phyloP scores from a whole-genome alignment of 2,797 vertebrate species.

The Liparis tanakae region DNA sequence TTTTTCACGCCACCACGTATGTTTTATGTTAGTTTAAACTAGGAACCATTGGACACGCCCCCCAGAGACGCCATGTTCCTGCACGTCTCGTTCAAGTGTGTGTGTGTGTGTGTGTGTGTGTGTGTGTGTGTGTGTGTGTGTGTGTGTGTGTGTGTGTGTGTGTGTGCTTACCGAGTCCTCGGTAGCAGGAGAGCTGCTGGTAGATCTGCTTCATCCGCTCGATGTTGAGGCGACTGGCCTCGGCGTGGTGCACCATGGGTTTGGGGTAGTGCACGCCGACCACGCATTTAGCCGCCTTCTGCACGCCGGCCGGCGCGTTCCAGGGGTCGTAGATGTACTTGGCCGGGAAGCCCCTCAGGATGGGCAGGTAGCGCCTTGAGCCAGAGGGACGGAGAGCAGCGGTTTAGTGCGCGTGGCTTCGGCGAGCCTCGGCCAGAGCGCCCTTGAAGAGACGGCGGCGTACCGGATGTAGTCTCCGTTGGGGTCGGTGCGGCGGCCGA shows the following conservation, averaged over 20 bases:
- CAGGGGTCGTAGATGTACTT: slow-evolving; percentile 98
- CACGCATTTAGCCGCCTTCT: slow-evolving; percentile 94
- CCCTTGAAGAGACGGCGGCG: too few species aligned
- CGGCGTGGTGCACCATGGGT: slow-evolving; percentile 96
- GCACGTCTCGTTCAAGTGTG: too few species aligned
- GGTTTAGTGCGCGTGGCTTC: background rate
- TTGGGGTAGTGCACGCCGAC: slow-evolving; percentile 95
- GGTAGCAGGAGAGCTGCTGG: slow-evolving; percentile 89
- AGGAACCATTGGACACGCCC: too few species aligned
- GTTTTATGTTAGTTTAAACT: too few species aligned
- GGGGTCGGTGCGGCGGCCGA: slow-evolving; percentile 95
- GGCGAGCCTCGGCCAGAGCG: background rate
- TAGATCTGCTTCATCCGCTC: slow-evolving; percentile 99
- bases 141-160: too few species aligned
- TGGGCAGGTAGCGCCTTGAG: slow-evolving; percentile 92
- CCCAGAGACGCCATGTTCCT: too few species aligned
- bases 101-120: too few species aligned
- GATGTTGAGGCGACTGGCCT: slow-evolving; percentile 95
- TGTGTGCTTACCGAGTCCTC: too few species aligned
- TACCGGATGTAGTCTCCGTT: slow-evolving; percentile 98
- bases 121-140: too few species aligned
- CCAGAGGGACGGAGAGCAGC: background rate
- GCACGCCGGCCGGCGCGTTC: slow-evolving; percentile 94
- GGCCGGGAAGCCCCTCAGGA: slow-evolving; percentile 94
- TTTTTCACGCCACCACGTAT: too few species aligned